Conservation (phyloP, 1,140 invertebrate species). For the Leptonema lineaticorne region DNA sequence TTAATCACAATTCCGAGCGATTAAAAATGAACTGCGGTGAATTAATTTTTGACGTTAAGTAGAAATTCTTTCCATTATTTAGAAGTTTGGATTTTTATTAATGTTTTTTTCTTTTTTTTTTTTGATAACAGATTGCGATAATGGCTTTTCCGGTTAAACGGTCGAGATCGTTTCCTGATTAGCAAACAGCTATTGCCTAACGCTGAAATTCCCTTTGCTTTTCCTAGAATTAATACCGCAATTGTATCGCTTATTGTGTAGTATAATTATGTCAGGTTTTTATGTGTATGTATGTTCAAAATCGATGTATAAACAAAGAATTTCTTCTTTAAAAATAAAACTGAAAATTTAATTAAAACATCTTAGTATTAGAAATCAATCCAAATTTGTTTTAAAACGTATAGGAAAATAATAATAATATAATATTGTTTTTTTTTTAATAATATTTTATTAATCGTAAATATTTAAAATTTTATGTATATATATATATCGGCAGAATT, state of each 20-base stretch:
- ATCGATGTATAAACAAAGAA: background rate
- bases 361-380: no score
- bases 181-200: conserved; percentile 1
- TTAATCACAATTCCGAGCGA: no score
- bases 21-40: conserved; percentile 3
- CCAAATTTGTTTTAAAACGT: no score
- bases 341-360: no score
- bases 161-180: conserved; percentile 33
- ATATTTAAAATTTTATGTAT: conserved; percentile 7
- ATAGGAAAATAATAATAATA: no score
- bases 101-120: no score
- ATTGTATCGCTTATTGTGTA: background rate
- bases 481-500: conserved; percentile 5
- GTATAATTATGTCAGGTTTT: no score
- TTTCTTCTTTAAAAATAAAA: background rate
- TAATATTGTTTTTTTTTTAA: no score
- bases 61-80: conserved; percentile 5
- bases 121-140: conserved; percentile 36
- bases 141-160: conserved; percentile 31
- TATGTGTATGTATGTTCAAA: background rate
- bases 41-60: conserved; percentile 1
- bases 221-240: conserved; percentile 26
- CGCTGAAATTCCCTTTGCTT: conserved; percentile 17
- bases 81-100: conserved; percentile 26
- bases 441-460: conserved; percentile 11